Evolutionary conservation across 37 sponge, comb jelly and placozoan genomes (phyloP).

Genomic region (Ianthella basta): DNA sequence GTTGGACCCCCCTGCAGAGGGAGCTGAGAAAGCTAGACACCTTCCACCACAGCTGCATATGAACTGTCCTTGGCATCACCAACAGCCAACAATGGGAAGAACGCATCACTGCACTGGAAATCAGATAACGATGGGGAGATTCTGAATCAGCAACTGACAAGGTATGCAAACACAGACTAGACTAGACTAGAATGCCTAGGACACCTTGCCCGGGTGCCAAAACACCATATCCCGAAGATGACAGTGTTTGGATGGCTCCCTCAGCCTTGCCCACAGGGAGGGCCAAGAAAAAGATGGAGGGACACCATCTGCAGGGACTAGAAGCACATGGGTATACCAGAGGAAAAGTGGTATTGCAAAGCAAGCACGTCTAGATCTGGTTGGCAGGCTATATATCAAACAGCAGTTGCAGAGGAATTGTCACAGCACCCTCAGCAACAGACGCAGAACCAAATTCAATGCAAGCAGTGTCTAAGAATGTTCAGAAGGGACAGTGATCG

Average conservation of each 20-base stretch:
- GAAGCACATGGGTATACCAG: neutral
- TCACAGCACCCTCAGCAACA: neutral
- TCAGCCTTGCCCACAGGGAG: neutral
- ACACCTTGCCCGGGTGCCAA: constrained; percentile 24
- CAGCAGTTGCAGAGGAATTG: neutral
- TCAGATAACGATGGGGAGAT: constrained; percentile 47
- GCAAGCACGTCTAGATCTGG: constrained; percentile 18
- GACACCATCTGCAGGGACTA: constrained; percentile 1
- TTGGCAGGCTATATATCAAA: neutral
- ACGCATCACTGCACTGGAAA: constrained; percentile 27
- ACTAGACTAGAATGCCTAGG: constrained; percentile 41
- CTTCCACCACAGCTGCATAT: constrained; percentile 52
- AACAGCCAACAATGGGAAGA: constrained; percentile 43
- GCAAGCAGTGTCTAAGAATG: neutral
- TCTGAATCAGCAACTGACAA: neutral
- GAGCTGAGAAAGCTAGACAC: constrained; percentile 24
- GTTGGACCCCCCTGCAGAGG: constrained; percentile 9
- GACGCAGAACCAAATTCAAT: too few species aligned
- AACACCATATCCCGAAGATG: constrained; percentile 27
- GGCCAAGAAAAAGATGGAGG: constrained; percentile 35
- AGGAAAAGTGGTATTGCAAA: constrained; percentile 14
- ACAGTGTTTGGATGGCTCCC: too few species aligned
- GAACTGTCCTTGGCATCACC: constrained; percentile 35
- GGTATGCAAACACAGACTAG: neutral
- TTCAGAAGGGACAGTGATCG: constrained; percentile 4